These are phyloP conservation scores for Brenthis hecate DNA, from an alignment of 2,888 invertebrate species.

Conservation along the genomic window DNA sequence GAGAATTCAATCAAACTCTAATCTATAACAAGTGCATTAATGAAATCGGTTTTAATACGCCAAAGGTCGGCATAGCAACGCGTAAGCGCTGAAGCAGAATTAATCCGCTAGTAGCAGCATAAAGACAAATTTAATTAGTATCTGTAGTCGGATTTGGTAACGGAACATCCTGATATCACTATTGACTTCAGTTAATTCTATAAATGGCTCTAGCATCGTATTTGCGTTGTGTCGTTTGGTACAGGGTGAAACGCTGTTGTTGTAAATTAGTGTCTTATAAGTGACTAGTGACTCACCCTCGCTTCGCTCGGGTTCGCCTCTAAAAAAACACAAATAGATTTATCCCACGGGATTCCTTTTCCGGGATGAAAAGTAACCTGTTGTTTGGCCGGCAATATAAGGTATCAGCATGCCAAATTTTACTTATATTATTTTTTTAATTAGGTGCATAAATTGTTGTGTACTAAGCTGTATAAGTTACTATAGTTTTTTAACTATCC, in stretches of 20 bases:
- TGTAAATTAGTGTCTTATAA: not conserved
- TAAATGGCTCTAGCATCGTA: constrained; percentile 8
- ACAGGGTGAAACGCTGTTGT: not conserved
- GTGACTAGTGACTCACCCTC: no score
- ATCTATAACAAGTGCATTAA: constrained; percentile 8
- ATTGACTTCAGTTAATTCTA: constrained; percentile 25
- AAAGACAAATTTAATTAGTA: constrained; percentile 66
- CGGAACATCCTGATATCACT: constrained; percentile 30
- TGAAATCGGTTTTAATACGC: constrained; percentile 23
- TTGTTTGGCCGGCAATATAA: no score
- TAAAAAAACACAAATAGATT: no score
- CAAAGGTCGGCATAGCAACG: constrained; percentile 43
- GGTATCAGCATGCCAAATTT: no score
- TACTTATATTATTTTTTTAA: no score
- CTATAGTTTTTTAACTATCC: no score
- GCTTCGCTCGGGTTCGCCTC: no score
- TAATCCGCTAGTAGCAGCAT: constrained; percentile 56
- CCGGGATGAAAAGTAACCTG: no score
- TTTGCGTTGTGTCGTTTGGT: not conserved
- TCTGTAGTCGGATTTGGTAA: constrained; percentile 29
- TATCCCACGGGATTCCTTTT: no score
- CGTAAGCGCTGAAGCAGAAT: constrained; percentile 44
- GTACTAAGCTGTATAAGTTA: no score
- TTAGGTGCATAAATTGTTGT: no score
- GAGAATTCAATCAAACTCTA: not conserved